A percentile compares a stretch with the other conserved stretches of the same genome.
Conservation (phyloP, 1,140 invertebrate species). For the Drosophila bocki region DNA sequence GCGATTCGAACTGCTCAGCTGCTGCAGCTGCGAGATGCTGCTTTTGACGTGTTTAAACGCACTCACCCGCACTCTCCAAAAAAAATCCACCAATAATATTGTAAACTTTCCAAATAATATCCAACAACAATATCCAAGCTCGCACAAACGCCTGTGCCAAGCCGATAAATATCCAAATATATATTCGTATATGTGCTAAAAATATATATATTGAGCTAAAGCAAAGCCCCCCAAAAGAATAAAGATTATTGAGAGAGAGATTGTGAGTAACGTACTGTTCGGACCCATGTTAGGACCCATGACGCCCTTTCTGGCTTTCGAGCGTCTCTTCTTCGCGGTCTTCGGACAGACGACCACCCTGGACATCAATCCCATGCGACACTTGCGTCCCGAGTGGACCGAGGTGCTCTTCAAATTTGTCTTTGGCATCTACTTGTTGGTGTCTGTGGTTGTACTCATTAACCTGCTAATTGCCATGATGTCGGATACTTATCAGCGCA, state of each 20-base stretch:
- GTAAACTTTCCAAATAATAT: slow-evolving; percentile 29
- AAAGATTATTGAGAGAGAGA: slow-evolving; percentile 22
- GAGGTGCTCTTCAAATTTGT: slow-evolving; percentile 93
- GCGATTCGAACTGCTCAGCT: slow-evolving; percentile 39
- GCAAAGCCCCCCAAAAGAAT: slow-evolving; percentile 14
- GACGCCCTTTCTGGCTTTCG: slow-evolving; percentile 95
- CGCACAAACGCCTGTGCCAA: slow-evolving; percentile 78
- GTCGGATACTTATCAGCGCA: slow-evolving; percentile 99
- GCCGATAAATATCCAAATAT: slow-evolving; percentile 42
- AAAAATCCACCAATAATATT: slow-evolving; percentile 30
- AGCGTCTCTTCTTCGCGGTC: slow-evolving; percentile 98
- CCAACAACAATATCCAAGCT: slow-evolving; percentile 17
- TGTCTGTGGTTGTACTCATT: slow-evolving; percentile 98
- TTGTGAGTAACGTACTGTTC: slow-evolving; percentile 47
- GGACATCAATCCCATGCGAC: slow-evolving; percentile 90
- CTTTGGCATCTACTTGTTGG: slow-evolving; percentile 98
- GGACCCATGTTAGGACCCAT: slow-evolving; percentile 89
- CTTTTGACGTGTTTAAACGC: slow-evolving; percentile 66
- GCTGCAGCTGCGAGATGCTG: slow-evolving; percentile 59
- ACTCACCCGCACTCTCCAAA: slow-evolving; percentile 47
- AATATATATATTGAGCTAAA: slow-evolving; percentile 33
- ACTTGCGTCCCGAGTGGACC: slow-evolving; percentile 89
- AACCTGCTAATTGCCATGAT: slow-evolving; percentile 99
- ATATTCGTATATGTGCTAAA: slow-evolving; percentile 33
- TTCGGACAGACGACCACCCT: slow-evolving; percentile 97